These are phyloP conservation scores for Leptodactylus fallax DNA, from an alignment of 2,797 vertebrate species.

Conservation along the genomic window DNA sequence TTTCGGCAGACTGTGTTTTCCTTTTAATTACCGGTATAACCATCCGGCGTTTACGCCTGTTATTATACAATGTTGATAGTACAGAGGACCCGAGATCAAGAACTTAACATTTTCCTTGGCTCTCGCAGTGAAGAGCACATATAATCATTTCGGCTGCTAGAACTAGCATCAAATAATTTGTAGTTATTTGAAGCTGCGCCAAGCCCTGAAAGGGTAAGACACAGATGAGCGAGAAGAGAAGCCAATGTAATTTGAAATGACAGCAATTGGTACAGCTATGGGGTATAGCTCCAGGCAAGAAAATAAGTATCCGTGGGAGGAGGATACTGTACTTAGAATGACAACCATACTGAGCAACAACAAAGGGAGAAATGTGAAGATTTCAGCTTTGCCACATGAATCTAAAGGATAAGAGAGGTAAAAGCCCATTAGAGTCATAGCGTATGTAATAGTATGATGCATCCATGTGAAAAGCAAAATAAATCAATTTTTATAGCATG, in stretches of 20 bases:
- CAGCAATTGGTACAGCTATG: constrained; percentile 47
- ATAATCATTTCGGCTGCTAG: constrained; percentile 34
- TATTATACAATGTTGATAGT: constrained; percentile 24
- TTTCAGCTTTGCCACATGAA: not conserved
- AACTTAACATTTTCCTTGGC: constrained; percentile 37
- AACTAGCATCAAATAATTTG: constrained; percentile 56
- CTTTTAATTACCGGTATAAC: constrained; percentile 27
- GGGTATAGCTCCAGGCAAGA: not conserved
- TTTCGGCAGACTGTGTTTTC: constrained; percentile 15
- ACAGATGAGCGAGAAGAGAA: constrained; percentile 42
- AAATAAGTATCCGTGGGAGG: constrained; percentile 12
- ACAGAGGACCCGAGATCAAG: constrained; percentile 24
- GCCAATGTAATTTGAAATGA: constrained; percentile 51
- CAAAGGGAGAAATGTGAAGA: constrained; percentile 20
- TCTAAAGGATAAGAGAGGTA: not conserved
- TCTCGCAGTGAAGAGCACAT: constrained; percentile 15
- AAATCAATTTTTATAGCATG: constrained; percentile 6
- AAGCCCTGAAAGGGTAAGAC: constrained; percentile 40
- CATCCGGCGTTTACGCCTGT: constrained; percentile 7
- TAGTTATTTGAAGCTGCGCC: constrained; percentile 52
- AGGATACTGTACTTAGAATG: not conserved
- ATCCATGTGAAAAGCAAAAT: not conserved
- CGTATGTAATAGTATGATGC: not conserved
- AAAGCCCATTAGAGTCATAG: not conserved
- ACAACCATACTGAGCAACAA: constrained; percentile 34